Evolutionary conservation across 1,140 invertebrate species (phyloP), one percentile per base, ranked within the genome.

Genomic region (Meloidogyne exigua): DNA sequence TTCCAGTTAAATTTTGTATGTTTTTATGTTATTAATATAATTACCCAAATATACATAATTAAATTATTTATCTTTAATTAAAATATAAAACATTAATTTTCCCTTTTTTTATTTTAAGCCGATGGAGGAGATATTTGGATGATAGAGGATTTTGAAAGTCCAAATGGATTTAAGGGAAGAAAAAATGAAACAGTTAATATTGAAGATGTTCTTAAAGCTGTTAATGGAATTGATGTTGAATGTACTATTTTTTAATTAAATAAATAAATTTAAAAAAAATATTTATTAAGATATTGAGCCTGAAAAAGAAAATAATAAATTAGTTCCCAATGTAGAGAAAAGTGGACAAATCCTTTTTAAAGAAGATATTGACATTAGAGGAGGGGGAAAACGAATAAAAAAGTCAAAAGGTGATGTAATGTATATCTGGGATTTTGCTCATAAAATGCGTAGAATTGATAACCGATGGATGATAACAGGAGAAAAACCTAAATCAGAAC

Each of bases 121-220:
- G 49, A 57, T n/a, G 49, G 49, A 0, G 49, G 49, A n/a, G 49
- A 57, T n/a, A 57, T 57, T 57, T 57, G 49, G 49, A 57, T 57
- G n/a, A 57, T 57, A n/a, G 0, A 57, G 21, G 49, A 57, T 57
- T 57, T 57, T 57, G 18, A 57, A 9, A n/a, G 49, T n/a, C 49
- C 49, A n/a, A 21, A 57, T 57, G 49, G 49, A 1, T 57, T 57
- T n/a, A 57, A n/a, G 7, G 49, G 0, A 0, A 12, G 18, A n/a
- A 57, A 57, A 57, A n/a, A 57, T 57, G 18, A 57, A 57, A 57
- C 49, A n/a, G n/a, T 57, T 57, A 57, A 57, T 57, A 57, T 57
- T 57, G 49, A 57, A n/a, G 49, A 57, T n/a, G 49, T 57, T 21
- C 10, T 57, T 5, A 57, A n/a, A n/a, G 49, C 49, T n/a, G 49